Evolutionary conservation across 2,888 invertebrate genomes (phyloP).

Genomic region (Microctonus aethiopoides): DNA sequence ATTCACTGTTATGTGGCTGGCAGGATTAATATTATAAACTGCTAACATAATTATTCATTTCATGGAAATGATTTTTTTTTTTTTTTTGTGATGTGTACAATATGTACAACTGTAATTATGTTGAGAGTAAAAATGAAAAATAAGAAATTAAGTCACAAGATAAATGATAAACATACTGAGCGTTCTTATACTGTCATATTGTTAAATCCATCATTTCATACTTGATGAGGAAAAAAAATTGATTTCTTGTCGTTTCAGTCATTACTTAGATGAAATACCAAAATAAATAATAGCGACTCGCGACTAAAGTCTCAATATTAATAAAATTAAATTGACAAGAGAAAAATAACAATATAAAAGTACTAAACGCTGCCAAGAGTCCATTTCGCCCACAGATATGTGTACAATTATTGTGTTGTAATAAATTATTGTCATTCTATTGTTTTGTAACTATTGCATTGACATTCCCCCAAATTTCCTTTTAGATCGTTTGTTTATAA

Average conservation of each 20-base stretch:
- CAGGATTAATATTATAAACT: neutral
- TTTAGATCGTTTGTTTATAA: no score
- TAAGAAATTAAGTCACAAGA: neutral
- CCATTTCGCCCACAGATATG: constrained; percentile 51
- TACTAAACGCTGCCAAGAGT: constrained; percentile 55
- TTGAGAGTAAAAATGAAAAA: neutral
- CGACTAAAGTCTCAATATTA: neutral
- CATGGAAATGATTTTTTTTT: constrained; percentile 6
- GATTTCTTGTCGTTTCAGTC: neutral
- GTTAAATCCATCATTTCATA: neutral
- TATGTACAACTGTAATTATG: constrained; percentile 23
- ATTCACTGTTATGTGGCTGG: no score
- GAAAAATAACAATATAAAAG: constrained; percentile 5
- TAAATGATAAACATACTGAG: neutral
- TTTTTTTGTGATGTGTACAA: constrained; percentile 10
- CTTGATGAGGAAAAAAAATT: neutral
- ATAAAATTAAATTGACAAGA: neutral
- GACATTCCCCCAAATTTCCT: constrained; percentile 52
- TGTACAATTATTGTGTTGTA: constrained; percentile 65
- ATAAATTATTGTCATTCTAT: constrained; percentile 65
- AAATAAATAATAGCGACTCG: neutral
- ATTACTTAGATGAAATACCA: neutral
- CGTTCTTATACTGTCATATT: neutral
- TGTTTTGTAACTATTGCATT: constrained; percentile 59
- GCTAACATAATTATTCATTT: neutral